These are phyloP conservation scores for Cosmorhoe ocellata DNA, from an alignment of 2,888 invertebrate genomes.

Conservation along the genomic window DNA sequence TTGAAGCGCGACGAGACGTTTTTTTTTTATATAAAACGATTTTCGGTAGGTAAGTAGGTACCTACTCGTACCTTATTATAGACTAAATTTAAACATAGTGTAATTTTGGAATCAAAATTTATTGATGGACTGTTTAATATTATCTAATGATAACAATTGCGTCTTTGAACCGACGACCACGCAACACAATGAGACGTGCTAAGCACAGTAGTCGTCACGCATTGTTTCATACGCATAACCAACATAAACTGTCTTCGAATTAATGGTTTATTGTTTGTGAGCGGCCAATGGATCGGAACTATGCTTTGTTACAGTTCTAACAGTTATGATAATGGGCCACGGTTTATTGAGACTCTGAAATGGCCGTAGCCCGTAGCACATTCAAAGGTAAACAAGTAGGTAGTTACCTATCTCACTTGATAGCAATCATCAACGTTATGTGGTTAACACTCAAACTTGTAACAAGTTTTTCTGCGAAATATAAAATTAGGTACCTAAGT, in stretches of 20 bases:
- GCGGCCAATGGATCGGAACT: constrained; percentile 63
- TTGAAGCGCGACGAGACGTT: no score
- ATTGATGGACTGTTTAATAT: neutral
- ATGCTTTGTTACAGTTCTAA: constrained; percentile 48
- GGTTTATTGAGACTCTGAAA: constrained; percentile 19
- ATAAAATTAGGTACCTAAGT: no score
- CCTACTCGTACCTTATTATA: no score
- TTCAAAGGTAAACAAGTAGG: no score
- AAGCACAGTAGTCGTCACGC: constrained; percentile 44
- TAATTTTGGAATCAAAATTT: no score
- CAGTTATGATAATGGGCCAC: constrained; percentile 35
- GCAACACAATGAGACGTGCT: constrained; percentile 30
- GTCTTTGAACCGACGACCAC: constrained; percentile 6
- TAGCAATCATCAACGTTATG: no score
- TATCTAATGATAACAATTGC: neutral
- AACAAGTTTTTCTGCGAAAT: no score
- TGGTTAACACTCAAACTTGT: no score
- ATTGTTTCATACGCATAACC: constrained; percentile 49
- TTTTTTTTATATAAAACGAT: no score
- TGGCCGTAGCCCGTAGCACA: no score
- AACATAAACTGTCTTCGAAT: constrained; percentile 61
- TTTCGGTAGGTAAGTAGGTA: neutral
- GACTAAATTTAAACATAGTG: no score
- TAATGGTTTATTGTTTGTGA: constrained; percentile 60
- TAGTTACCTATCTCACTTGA: no score